Conservation (phyloP, 2,888 invertebrate species). For the Dorcus hopei region DNA sequence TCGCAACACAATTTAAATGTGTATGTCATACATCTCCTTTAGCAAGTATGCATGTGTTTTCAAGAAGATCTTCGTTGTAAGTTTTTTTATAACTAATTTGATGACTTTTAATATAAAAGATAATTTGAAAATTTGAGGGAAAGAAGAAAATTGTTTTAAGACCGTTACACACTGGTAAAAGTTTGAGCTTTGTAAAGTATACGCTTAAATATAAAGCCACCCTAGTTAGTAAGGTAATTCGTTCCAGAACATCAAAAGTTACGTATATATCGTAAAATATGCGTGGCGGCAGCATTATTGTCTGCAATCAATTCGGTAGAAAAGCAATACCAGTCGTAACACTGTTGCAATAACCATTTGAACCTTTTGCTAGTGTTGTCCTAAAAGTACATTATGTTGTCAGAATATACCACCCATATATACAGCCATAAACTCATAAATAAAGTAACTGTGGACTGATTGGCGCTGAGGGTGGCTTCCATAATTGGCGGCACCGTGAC, state of each 20-base stretch:
- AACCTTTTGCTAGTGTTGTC: conserved; percentile 3
- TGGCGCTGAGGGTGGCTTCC: conserved; percentile 8
- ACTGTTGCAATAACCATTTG: background rate
- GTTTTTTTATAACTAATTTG: no score
- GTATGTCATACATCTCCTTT: no score
- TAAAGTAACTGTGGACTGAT: conserved; percentile 8
- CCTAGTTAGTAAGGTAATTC: background rate
- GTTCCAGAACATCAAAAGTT: conserved; percentile 3
- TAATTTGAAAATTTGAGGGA: no score
- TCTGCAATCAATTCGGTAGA: conserved; percentile 3
- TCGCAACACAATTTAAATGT: no score
- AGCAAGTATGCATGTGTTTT: no score
- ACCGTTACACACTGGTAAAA: no score
- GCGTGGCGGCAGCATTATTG: background rate
- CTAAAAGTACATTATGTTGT: background rate
- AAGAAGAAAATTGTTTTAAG: no score
- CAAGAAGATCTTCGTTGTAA: no score
- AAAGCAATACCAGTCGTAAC: background rate
- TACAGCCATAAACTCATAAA: conserved; percentile 12
- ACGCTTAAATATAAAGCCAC: background rate
- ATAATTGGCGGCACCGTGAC: conserved; percentile 12
- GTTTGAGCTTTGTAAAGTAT: no score
- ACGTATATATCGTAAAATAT: conserved; percentile 3
- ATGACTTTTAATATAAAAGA: no score
- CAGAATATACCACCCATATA: conserved; percentile 8